Evolutionary conservation across 2,113 vertebrate species (phyloP).

Genomic region (Hippocampus comes): DNA sequence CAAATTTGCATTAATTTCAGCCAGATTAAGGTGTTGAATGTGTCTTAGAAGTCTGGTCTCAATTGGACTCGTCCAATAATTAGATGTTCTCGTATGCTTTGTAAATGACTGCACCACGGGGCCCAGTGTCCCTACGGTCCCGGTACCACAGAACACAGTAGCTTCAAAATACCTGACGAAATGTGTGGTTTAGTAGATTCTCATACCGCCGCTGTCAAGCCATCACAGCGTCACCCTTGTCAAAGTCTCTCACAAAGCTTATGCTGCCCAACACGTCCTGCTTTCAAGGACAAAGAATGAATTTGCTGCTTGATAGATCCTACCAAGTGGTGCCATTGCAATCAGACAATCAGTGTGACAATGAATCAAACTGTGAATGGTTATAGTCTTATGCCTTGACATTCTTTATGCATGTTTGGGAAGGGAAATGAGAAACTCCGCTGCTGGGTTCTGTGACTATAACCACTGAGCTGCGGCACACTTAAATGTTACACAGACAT

Average conservation of each 20-base stretch:
- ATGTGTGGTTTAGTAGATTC: neutral
- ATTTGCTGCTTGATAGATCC: neutral
- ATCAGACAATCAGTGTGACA: neutral
- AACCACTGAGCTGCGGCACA: slow-evolving; percentile 10
- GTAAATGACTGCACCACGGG: neutral
- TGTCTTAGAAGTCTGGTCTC: neutral
- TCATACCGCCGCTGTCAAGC: neutral
- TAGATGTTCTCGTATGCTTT: neutral
- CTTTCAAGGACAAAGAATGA: neutral
- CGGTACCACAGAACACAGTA: neutral
- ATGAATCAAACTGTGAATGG: neutral
- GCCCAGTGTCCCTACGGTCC: neutral
- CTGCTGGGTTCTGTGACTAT: slow-evolving; percentile 3
- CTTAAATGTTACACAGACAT: neutral
- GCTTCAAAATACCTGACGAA: neutral
- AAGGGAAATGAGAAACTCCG: neutral
- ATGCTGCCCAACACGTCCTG: neutral
- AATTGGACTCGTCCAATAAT: neutral
- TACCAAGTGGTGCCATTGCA: neutral
- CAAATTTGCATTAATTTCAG: neutral
- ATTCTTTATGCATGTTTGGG: neutral
- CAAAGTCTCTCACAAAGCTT: neutral
- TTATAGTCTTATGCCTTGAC: neutral
- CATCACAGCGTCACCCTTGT: neutral
- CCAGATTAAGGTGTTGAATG: too few species aligned